Evolutionary conservation across 2,113 vertebrate species (phyloP).

Genomic region (Oncorhynchus kisutch): DNA sequence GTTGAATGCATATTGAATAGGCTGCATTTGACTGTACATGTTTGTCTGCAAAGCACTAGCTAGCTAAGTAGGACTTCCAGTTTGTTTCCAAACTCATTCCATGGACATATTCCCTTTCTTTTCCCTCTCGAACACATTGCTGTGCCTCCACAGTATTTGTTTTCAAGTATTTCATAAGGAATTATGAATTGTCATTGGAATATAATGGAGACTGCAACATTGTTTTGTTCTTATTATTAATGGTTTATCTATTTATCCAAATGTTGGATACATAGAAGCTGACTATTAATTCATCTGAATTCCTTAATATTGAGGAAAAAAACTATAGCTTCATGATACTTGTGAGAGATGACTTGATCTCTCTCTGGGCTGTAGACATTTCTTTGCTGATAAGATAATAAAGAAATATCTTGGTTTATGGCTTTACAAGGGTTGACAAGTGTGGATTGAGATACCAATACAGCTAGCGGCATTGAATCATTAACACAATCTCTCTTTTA

Average conservation of each 20-base stretch:
- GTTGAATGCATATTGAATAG: not conserved
- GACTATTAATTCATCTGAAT: slow-evolving; percentile 22
- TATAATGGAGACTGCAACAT: slow-evolving; percentile 8
- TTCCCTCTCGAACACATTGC: not conserved
- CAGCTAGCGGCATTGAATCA: slow-evolving; percentile 13
- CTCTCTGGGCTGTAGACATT: slow-evolving; percentile 18
- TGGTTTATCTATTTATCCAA: not conserved
- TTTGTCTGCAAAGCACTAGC: slow-evolving; percentile 13
- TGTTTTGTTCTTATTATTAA: slow-evolving; percentile 26
- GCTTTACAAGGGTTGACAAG: slow-evolving; percentile 29
- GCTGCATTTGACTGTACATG: not conserved
- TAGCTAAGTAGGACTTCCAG: not conserved
- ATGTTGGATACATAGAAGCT: slow-evolving; percentile 11
- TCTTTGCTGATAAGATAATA: slow-evolving; percentile 19
- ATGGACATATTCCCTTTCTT: not conserved
- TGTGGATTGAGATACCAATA: slow-evolving; percentile 12
- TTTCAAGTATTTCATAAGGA: slow-evolving; percentile 3
- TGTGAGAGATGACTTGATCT: not conserved
- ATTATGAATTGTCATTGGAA: slow-evolving; percentile 20
- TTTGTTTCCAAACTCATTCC: not conserved
- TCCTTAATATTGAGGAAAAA: not conserved
- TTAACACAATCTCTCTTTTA: slow-evolving; percentile 18
- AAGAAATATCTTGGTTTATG: slow-evolving; percentile 23
- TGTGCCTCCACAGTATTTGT: not conserved
- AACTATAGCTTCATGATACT: not conserved